These are phyloP conservation scores for Tholera decimalis DNA, from an alignment of 2,888 invertebrate genomes.

Conservation along the genomic window DNA sequence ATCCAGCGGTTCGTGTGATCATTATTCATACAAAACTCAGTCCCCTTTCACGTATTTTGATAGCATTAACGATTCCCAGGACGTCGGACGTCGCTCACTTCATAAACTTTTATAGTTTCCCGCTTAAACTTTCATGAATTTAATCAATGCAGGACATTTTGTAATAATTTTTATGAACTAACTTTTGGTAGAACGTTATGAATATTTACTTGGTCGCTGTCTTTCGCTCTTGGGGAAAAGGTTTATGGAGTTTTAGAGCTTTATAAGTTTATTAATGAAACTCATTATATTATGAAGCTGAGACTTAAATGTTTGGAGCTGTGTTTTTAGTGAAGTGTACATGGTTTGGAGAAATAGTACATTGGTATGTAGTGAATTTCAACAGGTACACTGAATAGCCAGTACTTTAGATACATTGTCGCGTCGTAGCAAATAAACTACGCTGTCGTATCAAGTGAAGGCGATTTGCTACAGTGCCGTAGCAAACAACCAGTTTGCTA, in stretches of 20 bases:
- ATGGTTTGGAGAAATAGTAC: neutral
- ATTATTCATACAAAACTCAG: conserved; percentile 52
- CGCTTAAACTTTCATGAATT: conserved; percentile 82
- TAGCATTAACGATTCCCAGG: conserved; percentile 79
- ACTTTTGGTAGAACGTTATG: conserved; percentile 73
- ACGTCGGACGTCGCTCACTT: conserved; percentile 74
- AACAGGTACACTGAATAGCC: neutral
- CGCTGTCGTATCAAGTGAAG: conserved; percentile 26
- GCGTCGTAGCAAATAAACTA: conserved; percentile 36
- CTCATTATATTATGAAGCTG: conserved; percentile 33
- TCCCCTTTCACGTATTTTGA: conserved; percentile 65
- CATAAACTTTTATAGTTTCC: conserved; percentile 85
- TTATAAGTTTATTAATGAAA: conserved; percentile 46
- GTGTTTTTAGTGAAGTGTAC: neutral
- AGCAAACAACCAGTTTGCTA: conserved; percentile 12
- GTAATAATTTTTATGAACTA: conserved; percentile 81
- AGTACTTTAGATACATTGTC: neutral
- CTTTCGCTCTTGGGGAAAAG: conserved; percentile 47
- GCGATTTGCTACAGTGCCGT: conserved; percentile 22
- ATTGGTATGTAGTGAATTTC: neutral
- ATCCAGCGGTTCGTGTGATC: no score
- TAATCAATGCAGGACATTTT: conserved; percentile 81
- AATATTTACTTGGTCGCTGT: conserved; percentile 71
- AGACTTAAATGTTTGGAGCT: conserved; percentile 34
- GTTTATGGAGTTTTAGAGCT: conserved; percentile 49